phyloP scores from a whole-genome alignment of 92 coral and sea anemone genomes.

The Virgularia gustaviana region DNA sequence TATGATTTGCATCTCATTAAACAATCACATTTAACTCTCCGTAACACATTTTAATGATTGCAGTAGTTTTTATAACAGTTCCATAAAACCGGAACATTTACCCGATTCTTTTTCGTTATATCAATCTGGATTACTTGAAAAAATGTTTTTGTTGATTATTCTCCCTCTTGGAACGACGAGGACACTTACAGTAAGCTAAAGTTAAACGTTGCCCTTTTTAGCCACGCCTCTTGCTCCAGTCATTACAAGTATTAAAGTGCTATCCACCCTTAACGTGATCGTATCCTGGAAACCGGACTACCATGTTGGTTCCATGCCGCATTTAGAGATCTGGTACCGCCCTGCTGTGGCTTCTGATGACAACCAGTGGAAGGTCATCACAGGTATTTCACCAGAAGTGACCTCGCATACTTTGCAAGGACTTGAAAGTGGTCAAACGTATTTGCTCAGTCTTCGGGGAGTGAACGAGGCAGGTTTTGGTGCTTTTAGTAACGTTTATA shows the following conservation, averaged over 20 bases:
- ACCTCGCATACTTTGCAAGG: constrained; percentile 57
- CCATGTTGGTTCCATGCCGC: constrained; percentile 81
- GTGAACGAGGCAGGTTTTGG: constrained; percentile 81
- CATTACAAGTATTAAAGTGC: constrained; percentile 49
- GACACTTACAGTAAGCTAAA: too few relatives aligned
- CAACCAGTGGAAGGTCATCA: constrained; percentile 63
- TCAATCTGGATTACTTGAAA: too few relatives aligned
- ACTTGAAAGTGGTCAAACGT: constrained; percentile 46
- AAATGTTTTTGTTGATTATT: too few relatives aligned
- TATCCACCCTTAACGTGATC: constrained; percentile 49
- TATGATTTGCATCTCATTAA: too few relatives aligned
- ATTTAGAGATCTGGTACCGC: constrained; percentile 82
- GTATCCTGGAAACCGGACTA: constrained; percentile 91
- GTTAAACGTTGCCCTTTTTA: constrained; percentile 15
- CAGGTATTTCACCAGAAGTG: constrained; percentile 54
- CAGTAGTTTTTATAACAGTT: too few relatives aligned
- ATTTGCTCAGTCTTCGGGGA: constrained; percentile 74
- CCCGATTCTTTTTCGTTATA: too few relatives aligned
- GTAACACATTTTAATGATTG: too few relatives aligned
- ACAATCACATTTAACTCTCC: too few relatives aligned
- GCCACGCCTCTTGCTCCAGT: constrained; percentile 88
- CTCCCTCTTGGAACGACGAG: too few relatives aligned
- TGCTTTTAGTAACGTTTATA: constrained; percentile 56
- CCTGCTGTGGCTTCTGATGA: constrained; percentile 60
- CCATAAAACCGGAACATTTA: too few relatives aligned